Evolutionary conservation across 2,888 invertebrate species (phyloP).

Genomic region (Lycia hirtaria): DNA sequence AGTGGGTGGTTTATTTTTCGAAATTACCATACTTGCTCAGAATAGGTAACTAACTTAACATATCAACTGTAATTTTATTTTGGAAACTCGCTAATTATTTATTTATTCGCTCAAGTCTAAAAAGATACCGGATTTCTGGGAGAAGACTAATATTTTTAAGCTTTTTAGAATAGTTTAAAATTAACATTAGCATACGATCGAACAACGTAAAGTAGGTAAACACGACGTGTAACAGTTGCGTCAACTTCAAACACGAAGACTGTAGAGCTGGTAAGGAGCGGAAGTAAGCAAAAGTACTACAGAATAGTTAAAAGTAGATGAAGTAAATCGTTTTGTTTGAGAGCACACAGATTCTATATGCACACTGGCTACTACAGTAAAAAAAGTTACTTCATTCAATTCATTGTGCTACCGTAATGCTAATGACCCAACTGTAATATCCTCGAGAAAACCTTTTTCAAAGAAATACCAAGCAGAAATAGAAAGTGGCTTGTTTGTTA

Average conservation of each 20-base stretch:
- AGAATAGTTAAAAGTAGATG: no score
- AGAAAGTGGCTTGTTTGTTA: conserved; percentile 44
- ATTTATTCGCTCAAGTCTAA: neutral
- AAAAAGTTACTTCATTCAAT: conserved; percentile 4
- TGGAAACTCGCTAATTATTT: neutral
- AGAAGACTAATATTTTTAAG: no score
- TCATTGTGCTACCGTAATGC: conserved; percentile 8
- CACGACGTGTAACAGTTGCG: neutral
- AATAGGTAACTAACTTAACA: neutral
- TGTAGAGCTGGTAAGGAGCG: neutral
- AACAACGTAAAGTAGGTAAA: no score
- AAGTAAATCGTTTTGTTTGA: neutral
- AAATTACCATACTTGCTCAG: conserved; percentile 11
- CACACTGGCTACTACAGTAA: neutral
- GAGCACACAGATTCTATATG: conserved; percentile 1
- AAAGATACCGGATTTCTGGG: neutral
- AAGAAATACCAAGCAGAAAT: conserved; percentile 36
- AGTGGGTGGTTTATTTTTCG: conserved; percentile 10
- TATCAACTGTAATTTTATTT: neutral
- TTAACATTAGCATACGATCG: neutral
- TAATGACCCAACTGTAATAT: conserved; percentile 23
- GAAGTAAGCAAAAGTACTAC: no score
- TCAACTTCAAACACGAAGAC: neutral
- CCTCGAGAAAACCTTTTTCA: conserved; percentile 27
- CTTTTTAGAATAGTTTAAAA: neutral